Evolutionary conservation across 2,888 invertebrate genomes (phyloP).

Genomic region (Tenthredo scrophulariae): DNA sequence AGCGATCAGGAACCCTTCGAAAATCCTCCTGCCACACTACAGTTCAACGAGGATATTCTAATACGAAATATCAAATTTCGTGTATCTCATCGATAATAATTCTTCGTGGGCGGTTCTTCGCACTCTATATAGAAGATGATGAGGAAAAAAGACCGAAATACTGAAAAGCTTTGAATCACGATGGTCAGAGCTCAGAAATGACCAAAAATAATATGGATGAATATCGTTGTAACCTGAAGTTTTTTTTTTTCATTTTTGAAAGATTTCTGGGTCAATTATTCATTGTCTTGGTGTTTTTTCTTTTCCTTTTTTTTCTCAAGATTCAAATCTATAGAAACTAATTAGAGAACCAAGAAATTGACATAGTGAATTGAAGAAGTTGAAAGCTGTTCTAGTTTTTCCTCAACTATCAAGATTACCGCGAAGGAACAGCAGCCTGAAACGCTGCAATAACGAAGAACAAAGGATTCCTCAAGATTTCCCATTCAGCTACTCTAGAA

Average conservation of each 20-base stretch:
- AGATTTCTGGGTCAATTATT: background rate
- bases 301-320: background rate
- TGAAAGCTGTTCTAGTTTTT: conserved; percentile 11
- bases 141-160: background rate
- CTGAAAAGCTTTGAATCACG: background rate
- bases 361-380: background rate
- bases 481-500: conserved; percentile 1
- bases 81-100: conserved; percentile 2
- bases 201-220: background rate
- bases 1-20: background rate
- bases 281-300: background rate
- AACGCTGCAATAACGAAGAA: conserved; percentile 35
- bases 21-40: background rate
- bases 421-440: background rate
- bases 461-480: conserved; percentile 13
- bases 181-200: background rate
- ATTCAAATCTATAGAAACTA: background rate
- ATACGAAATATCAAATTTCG: background rate
- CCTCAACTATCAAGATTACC: conserved; percentile 31
- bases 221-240: background rate
- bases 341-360: background rate
- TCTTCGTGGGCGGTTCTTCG: background rate
- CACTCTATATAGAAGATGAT: background rate
- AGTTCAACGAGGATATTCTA: background rate
- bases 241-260: background rate